Evolutionary conservation across 2,888 invertebrate genomes (phyloP).

Genomic region (Trissolcus brochymenae): DNA sequence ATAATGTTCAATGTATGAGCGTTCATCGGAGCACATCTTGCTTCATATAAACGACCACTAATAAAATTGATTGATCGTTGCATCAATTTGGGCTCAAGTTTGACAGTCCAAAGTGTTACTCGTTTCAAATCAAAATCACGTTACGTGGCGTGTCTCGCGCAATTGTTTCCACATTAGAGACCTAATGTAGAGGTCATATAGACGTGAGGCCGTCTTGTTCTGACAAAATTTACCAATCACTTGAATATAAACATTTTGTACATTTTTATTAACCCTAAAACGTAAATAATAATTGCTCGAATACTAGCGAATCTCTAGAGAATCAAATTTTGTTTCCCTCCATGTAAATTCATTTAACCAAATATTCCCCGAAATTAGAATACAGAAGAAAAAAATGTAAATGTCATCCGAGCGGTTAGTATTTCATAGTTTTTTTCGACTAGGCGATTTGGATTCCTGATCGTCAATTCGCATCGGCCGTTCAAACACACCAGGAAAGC

Average conservation of each 20-base stretch:
- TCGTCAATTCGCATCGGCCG: too few species aligned
- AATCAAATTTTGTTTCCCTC: too few species aligned
- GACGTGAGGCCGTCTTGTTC: too few species aligned
- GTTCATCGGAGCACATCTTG: conserved; percentile 50
- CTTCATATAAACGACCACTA: conserved; percentile 35
- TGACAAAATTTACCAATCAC: too few species aligned
- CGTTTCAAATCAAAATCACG: conserved; percentile 22
- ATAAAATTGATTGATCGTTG: conserved; percentile 53
- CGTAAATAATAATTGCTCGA: too few species aligned
- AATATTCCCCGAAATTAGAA: too few species aligned
- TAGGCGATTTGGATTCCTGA: too few species aligned
- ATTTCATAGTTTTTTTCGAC: not conserved
- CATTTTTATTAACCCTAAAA: too few species aligned
- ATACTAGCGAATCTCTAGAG: too few species aligned
- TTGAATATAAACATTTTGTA: too few species aligned
- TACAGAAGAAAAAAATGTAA: not conserved
- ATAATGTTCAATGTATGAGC: conserved; percentile 41
- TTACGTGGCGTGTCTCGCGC: conserved; percentile 18
- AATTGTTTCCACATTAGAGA: conserved; percentile 37
- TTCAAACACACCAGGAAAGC: too few species aligned
- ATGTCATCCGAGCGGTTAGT: not conserved
- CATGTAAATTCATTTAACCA: too few species aligned
- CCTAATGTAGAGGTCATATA: conserved; percentile 11
- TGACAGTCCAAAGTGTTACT: conserved; percentile 18
- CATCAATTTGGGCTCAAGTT: conserved; percentile 30